A percentile compares a stretch with the other conserved stretches of the same genome.
Conservation (phyloP, 2,888 invertebrate genomes). For the Glomeris marginata region DNA sequence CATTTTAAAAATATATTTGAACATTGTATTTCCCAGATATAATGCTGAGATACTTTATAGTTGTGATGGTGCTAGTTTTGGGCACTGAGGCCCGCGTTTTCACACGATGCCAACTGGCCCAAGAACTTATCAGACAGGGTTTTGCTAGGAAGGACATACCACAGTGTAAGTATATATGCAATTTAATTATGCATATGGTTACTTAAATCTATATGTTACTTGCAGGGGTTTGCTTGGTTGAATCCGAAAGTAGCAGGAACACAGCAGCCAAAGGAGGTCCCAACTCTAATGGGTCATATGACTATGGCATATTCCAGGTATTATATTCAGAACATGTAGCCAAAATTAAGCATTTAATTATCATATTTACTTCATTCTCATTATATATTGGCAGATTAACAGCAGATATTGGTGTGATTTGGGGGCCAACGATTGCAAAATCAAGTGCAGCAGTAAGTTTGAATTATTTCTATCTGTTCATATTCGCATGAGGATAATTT, state of each 20-base stretch:
- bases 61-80: background rate
- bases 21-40: background rate
- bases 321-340: background rate
- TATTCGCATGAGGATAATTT: background rate
- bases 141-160: conserved; percentile 1
- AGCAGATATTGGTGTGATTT: conserved; percentile 52
- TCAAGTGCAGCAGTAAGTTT: conserved; percentile 34
- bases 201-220: background rate
- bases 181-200: too few species aligned
- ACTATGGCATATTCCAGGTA: conserved; percentile 52
- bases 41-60: conserved; percentile 4
- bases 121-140: conserved; percentile 4
- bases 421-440: conserved; percentile 42
- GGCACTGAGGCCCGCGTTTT: conserved; percentile 8
- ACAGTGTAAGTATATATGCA: conserved; percentile 11
- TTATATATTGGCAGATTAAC: conserved; percentile 40
- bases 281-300: conserved; percentile 42
- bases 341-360: too few species aligned
- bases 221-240: conserved; percentile 50
- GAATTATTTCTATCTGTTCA: background rate
- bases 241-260: conserved; percentile 51
- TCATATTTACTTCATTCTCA: too few species aligned
- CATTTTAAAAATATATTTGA: too few species aligned
- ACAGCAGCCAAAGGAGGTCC: conserved; percentile 43
- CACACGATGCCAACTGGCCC: conserved; percentile 11